phyloP scores from a whole-genome alignment of 30 jellyfish, hydroid and myxozoan species.

The Chironex yamaguchii region DNA sequence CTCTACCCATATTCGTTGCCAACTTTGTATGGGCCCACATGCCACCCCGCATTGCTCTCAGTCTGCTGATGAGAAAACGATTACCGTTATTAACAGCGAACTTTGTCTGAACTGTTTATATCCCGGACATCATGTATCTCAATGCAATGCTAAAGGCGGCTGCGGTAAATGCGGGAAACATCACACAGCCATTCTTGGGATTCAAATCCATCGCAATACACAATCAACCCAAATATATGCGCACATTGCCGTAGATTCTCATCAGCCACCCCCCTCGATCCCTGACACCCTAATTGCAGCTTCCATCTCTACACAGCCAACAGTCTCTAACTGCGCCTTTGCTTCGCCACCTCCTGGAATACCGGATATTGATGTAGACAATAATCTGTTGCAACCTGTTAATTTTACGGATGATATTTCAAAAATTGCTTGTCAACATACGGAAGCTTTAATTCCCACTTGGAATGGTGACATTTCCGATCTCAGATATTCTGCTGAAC shows the following conservation, averaged over 20 bases:
- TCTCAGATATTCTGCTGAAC: not conserved
- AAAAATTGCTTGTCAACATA: no score
- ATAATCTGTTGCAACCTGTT: constrained; percentile 7
- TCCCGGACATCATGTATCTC: no score
- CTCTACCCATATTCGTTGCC: constrained; percentile 11
- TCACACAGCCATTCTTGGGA: constrained; percentile 28
- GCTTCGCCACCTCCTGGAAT: not conserved
- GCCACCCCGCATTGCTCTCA: constrained; percentile 23
- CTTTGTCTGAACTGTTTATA: no score
- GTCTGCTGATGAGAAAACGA: constrained; percentile 38
- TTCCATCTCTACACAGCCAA: not conserved
- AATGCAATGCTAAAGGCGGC: constrained; percentile 37
- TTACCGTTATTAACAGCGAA: no score
- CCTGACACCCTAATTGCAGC: constrained; percentile 17
- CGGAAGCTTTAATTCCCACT: no score
- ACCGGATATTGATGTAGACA: not conserved
- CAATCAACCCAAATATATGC: not conserved
- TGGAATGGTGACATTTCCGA: not conserved
- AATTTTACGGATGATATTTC: constrained; percentile 3
- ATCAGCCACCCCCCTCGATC: constrained; percentile 34
- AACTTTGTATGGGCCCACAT: constrained; percentile 53
- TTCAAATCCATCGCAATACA: constrained; percentile 15
- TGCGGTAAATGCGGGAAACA: constrained; percentile 48
- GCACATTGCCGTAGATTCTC: not conserved
- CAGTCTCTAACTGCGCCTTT: not conserved